phyloP scores from a whole-genome alignment of 2,113 vertebrate genomes.

The Entomyzon cyanotis region DNA sequence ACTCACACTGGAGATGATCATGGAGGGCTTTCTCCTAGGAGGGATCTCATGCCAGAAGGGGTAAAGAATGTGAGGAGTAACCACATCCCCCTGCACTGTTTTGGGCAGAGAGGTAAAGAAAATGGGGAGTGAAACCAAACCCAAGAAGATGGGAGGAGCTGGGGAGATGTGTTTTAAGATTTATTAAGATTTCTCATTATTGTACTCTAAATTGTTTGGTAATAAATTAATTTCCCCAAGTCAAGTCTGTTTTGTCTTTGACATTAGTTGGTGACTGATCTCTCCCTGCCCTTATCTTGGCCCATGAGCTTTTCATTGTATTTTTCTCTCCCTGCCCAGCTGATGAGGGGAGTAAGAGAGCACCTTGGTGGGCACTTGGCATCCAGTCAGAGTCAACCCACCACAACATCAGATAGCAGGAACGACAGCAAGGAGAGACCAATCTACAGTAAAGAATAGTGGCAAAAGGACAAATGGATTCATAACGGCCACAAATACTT shows the following conservation, averaged over 20 bases:
- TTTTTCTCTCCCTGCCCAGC: not conserved
- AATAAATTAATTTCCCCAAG: not conserved
- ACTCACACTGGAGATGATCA: not conserved
- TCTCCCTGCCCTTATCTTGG: not conserved
- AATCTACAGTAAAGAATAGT: not conserved
- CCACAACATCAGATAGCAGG: not conserved
- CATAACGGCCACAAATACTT: not conserved
- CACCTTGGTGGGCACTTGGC: not conserved
- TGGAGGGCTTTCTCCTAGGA: not conserved
- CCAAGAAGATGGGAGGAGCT: accelerated
- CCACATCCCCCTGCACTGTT: not conserved
- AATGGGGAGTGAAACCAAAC: not conserved
- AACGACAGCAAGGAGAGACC: not conserved
- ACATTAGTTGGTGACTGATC: not conserved
- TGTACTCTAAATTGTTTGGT: not conserved
- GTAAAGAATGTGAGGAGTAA: not conserved
- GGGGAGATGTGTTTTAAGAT: accelerated
- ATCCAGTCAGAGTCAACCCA: not conserved
- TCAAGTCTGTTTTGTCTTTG: not conserved
- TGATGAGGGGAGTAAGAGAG: not conserved
- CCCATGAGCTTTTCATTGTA: not conserved
- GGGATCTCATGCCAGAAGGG: not conserved
- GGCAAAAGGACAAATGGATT: not conserved
- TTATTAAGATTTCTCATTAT: not conserved
- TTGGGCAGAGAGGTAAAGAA: not conserved